Evolutionary conservation across 1,140 invertebrate genomes (phyloP), one percentile per base, ranked within the genome.

Genomic region (Drosophila hydei): DNA sequence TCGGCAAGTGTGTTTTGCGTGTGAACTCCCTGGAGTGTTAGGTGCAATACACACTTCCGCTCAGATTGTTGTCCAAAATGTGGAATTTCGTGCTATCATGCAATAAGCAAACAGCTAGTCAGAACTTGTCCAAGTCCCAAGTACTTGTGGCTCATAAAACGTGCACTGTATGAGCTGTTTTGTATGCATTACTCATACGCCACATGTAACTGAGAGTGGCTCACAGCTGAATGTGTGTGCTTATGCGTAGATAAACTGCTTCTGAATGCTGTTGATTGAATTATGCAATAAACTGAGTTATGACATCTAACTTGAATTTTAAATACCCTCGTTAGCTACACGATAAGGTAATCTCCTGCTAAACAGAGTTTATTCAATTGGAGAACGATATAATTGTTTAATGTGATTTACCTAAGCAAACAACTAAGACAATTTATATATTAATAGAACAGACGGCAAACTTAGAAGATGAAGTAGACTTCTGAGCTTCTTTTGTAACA

Each of bases 81-180:
- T 51, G 27, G 36, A 52, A 47, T 59, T 58, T 55, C 48, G 25
- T 64, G 60, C 27, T 42, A 63, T 71, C 61, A 71, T 71, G 33
- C 55, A 64, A 64, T 55, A 55, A 40, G 23, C 60, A 59, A 30
- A 71, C 43, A 64, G 52, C 45, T 19, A 65, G 42, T 42, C 61
- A 23, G 11, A 64, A 33, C 38, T 58, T 58, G n/a, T 9, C 23
- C 9, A 59, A 58, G n/a, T 30, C 54, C 6, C 56, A 59, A 45
- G 14, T 67, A 27, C 36, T 68, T 60, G 51, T 30, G 21, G 30
- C 43, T 30, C 62, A 72, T 75, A 72, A 72, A 43, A 59, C 50
- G 54, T 63, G 52, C 16, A n/a, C 60, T 71, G 50, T 55, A 45
- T 45, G 38, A 55, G 79, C 50, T 77, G 62, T 65, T 77, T 83